Conservation (phyloP, 1,140 invertebrate genomes). For the Bemisia tabaci region DNA sequence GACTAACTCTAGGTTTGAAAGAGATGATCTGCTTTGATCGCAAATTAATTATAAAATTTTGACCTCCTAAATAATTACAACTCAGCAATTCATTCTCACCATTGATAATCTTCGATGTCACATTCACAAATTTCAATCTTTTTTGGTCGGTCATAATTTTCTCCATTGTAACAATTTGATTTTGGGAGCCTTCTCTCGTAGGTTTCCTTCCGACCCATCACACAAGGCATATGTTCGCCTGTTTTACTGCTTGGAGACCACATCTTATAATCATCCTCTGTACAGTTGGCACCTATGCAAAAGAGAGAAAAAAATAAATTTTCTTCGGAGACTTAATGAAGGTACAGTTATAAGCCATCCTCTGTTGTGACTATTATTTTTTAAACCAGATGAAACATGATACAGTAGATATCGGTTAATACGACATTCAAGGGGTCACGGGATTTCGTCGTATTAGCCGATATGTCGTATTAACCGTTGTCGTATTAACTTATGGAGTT, state of each 20-base stretch:
- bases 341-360: neutral
- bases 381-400: too few species aligned
- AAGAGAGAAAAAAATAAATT: conserved; percentile 12
- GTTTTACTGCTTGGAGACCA: conserved; percentile 58
- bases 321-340: conserved; percentile 1
- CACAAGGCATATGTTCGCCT: conserved; percentile 43
- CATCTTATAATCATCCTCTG: conserved; percentile 63
- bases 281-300: conserved; percentile 46
- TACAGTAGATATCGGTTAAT: too few species aligned
- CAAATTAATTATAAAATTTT: too few species aligned
- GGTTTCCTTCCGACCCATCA: conserved; percentile 59
- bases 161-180: conserved; percentile 65
- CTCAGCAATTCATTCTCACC: conserved; percentile 38
- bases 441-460: too few species aligned
- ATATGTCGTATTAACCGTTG: too few species aligned
- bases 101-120: conserved; percentile 68
- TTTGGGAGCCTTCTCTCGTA: conserved; percentile 56
- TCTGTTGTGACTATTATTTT: neutral
- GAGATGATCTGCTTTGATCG: too few species aligned
- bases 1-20: too few species aligned
- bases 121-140: conserved; percentile 60
- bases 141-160: conserved; percentile 52
- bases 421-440: too few species aligned
- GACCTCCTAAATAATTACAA: too few species aligned
- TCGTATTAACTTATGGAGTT: too few species aligned